These are phyloP conservation scores for Lottia scabra DNA, from an alignment of 2,888 invertebrate genomes.

Conservation along the genomic window DNA sequence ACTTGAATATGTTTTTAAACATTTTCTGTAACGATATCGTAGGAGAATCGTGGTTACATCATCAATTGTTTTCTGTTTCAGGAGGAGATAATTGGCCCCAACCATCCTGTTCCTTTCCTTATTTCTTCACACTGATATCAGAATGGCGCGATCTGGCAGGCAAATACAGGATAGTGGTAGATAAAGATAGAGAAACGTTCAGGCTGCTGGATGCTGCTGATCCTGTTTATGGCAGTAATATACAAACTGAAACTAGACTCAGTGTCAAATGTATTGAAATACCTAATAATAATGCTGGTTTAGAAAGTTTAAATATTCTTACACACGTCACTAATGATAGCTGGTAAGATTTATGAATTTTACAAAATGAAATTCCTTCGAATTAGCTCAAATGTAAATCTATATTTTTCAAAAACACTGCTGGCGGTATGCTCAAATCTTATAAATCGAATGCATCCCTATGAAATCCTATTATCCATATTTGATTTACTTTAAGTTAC, in stretches of 20 bases:
- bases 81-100: conserved; percentile 43
- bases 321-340: conserved; percentile 49
- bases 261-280: conserved; percentile 46
- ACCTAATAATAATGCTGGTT: conserved; percentile 10
- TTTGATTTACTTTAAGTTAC: too few relatives aligned
- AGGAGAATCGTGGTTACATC: too few relatives aligned
- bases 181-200: conserved; percentile 47
- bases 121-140: conserved; percentile 42
- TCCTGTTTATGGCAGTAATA: conserved; percentile 25
- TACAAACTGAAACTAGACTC: conserved; percentile 39
- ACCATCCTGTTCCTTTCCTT: conserved; percentile 53
- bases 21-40: too few relatives aligned
- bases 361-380: too few relatives aligned
- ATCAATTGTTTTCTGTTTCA: conserved; percentile 12
- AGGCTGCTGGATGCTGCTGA: conserved; percentile 39
- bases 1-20: too few relatives aligned
- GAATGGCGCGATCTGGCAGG: conserved; percentile 62
- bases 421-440: too few relatives aligned
- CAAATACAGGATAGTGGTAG: conserved; percentile 44
- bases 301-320: conserved; percentile 30
- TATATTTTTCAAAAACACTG: too few relatives aligned
- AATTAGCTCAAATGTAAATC: too few relatives aligned
- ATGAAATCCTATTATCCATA: too few relatives aligned
- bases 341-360: conserved; percentile 36
- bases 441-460: too few relatives aligned